Conservation (phyloP, 2,113 vertebrate genomes). For the Xenopus laevis region DNA sequence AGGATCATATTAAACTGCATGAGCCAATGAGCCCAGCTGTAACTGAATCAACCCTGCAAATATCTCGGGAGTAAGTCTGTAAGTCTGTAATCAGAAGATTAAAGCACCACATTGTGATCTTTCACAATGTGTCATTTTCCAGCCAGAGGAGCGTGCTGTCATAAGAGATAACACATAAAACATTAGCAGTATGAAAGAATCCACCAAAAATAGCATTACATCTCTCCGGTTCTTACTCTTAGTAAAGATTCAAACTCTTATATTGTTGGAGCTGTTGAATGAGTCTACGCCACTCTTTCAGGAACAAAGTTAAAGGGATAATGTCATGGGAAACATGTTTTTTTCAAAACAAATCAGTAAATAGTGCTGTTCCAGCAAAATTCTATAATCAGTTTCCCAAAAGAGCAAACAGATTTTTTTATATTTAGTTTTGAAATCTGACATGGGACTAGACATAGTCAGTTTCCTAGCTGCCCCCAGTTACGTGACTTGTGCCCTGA, state of each 20-base stretch:
- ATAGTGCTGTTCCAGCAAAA: no score
- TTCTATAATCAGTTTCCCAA: no score
- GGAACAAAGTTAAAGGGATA: not conserved
- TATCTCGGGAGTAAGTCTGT: slow-evolving; percentile 26
- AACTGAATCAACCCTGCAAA: slow-evolving; percentile 39
- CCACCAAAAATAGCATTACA: not conserved
- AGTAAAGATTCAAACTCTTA: not conserved
- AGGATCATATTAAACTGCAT: slow-evolving; percentile 33
- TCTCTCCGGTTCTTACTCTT: not conserved
- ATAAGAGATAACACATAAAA: slow-evolving; percentile 42
- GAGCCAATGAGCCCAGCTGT: slow-evolving; percentile 29
- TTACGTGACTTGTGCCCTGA: no score
- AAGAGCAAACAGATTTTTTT: no score
- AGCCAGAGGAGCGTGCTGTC: slow-evolving; percentile 35
- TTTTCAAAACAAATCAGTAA: no score
- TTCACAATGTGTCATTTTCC: slow-evolving; percentile 44
- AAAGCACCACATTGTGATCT: slow-evolving; percentile 30
- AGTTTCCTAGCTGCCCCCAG: no score
- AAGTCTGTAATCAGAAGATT: slow-evolving; percentile 47
- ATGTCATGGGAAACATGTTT: no score
- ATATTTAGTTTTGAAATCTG: no score
- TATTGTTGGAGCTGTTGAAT: no score
- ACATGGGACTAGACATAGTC: no score
- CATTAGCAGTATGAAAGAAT: slow-evolving; percentile 21
- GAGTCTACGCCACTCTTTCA: not conserved